Evolutionary conservation across 2,888 invertebrate species (phyloP).

Genomic region (Hirtodrosophila cameraria): DNA sequence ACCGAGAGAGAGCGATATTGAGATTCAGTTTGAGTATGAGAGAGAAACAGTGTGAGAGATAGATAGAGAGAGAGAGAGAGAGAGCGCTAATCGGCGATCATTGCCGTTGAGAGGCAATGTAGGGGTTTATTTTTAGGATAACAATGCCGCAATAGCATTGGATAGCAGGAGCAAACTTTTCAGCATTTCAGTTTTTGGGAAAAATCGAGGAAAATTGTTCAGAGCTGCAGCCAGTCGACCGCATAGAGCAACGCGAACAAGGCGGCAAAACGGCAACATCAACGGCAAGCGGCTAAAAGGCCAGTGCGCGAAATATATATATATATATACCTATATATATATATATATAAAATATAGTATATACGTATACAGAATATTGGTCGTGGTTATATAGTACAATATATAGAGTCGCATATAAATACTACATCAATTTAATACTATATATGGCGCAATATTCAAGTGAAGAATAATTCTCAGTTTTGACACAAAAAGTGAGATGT

Average conservation of each 20-base stretch:
- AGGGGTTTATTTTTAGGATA: conserved; percentile 71
- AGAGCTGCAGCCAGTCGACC: conserved; percentile 66
- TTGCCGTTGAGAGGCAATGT: conserved; percentile 24
- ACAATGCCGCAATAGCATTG: conserved; percentile 66
- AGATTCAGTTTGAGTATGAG: background rate
- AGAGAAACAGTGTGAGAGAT: background rate
- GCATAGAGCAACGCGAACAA: conserved; percentile 72
- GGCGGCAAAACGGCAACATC: conserved; percentile 43
- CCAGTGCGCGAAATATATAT: conserved; percentile 63
- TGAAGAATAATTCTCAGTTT: conserved; percentile 54
- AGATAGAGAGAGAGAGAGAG: conserved; percentile 1
- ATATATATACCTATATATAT: conserved; percentile 28
- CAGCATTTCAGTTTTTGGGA: conserved; percentile 54
- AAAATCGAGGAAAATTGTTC: conserved; percentile 59
- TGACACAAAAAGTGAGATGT: conserved; percentile 57
- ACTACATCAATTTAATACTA: conserved; percentile 42
- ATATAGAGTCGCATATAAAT: conserved; percentile 23
- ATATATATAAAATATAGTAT: conserved; percentile 22
- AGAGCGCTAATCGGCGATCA: conserved; percentile 5
- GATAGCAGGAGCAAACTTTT: conserved; percentile 51
- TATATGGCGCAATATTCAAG: conserved; percentile 47
- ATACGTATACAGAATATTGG: conserved; percentile 41
- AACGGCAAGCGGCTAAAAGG: conserved; percentile 46
- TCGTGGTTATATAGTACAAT: conserved; percentile 39
- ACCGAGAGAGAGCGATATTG: conserved; percentile 20